Base-by-base conservation (phyloP, 1,140 invertebrate species). In the Euura lappo region DNA sequence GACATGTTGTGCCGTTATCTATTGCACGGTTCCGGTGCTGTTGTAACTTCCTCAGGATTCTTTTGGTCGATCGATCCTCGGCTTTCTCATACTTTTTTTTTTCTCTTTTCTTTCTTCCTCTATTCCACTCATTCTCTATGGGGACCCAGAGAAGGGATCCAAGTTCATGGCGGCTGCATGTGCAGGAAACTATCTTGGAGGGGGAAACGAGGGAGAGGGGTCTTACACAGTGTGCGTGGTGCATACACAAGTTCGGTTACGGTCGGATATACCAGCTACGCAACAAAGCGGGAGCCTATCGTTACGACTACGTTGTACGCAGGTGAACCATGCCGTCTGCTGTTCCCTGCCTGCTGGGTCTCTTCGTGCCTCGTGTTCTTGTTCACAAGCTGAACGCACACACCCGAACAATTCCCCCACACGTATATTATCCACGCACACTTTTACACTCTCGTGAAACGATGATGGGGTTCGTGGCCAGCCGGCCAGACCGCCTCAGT, bases 401-500 rank as follows among this genome's bases (percentile, higher is more conserved):
- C 51, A 6, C 4, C 3, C 51, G 2, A 60, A 60, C 8, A 0
- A 60, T n/a, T 60, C 3, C 51, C 8, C 51, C 3, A n/a, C 51
- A 60, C 51, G 51, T 60, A 60, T n/a, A 60, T n/a, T 8, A 51
- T n/a, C 10, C 51, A 60, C 51, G 51, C 51, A 60, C 51, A 60
- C 51, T n/a, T 8, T n/a, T 8, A 8, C 51, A 60, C 51, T 60
- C 45, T 65, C 60, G 69, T 28, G 28, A 28, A 45, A 51, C 74
- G 64, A 77, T 65, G 65, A 73, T 72, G 77, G 72, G 72, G 74
- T 72, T 68, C 70, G 64, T 65, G 77, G 79, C 75, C 78, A 66
- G 68, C 60, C 70, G 45, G 70, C 44, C 74, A 72, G 74, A 8
- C 51, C 73, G 82, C 77, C 79, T 84, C 84, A 85, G 84, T 85